Evolutionary conservation across 2,113 vertebrate genomes (phyloP).

Genomic region (Trematomus loennbergii): DNA sequence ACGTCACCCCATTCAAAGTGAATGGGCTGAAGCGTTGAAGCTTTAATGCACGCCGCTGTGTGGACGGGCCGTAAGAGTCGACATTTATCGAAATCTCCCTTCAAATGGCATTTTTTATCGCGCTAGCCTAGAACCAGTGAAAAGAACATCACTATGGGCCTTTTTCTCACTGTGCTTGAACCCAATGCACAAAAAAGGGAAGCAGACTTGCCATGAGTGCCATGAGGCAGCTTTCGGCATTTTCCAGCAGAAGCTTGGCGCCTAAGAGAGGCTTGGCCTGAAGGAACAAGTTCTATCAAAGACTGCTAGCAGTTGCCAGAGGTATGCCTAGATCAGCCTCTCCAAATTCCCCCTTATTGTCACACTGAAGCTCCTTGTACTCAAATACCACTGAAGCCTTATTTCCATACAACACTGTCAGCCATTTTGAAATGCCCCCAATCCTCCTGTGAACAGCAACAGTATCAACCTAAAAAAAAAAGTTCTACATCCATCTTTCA

Average conservation of each 20-base stretch:
- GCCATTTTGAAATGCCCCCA: conserved; percentile 47
- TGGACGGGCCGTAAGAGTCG: no score
- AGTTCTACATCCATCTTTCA: conserved; percentile 35
- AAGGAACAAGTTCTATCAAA: conserved; percentile 62
- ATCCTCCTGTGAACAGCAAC: conserved; percentile 30
- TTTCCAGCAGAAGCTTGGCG: conserved; percentile 56
- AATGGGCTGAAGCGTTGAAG: no score
- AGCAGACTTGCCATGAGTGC: conserved; percentile 23
- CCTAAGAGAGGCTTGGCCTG: conserved; percentile 53
- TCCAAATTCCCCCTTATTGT: conserved; percentile 30
- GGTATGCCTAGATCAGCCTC: conserved; percentile 46
- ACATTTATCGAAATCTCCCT: conserved; percentile 1
- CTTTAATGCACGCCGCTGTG: no score
- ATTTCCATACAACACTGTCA: conserved; percentile 41
- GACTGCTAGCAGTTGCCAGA: conserved; percentile 48
- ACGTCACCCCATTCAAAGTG: no score
- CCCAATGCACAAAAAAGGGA: neutral
- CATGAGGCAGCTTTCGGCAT: conserved; percentile 55
- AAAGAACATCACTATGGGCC: neutral
- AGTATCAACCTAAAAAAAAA: conserved; percentile 6
- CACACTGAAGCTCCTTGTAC: conserved; percentile 27
- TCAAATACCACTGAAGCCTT: conserved; percentile 23
- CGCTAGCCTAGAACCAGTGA: neutral
- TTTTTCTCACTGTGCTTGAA: neutral
- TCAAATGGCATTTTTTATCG: neutral